These are phyloP conservation scores for Tragelaphus buxtoni DNA, from an alignment of 2,113 vertebrate genomes.

Conservation along the genomic window DNA sequence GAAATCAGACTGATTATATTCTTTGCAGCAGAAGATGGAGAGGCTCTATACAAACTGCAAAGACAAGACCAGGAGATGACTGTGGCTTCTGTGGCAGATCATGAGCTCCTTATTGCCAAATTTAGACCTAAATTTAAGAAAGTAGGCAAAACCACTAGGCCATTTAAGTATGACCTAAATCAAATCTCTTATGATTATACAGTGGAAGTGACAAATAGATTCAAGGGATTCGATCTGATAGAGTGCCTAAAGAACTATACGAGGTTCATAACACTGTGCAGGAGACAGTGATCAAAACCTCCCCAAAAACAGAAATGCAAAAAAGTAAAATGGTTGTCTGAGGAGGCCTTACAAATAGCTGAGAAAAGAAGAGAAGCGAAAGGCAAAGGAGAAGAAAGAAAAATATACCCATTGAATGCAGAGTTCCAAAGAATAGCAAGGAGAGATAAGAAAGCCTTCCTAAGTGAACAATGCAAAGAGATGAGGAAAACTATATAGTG, in stretches of 20 bases:
- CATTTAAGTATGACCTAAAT: not conserved
- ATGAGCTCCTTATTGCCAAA: not conserved
- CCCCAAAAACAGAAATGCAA: not conserved
- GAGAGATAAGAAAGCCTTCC: not conserved
- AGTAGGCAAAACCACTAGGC: not conserved
- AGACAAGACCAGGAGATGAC: not conserved
- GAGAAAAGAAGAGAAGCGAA: not conserved
- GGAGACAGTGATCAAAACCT: not conserved
- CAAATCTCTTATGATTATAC: not conserved
- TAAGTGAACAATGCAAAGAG: not conserved
- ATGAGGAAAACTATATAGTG: not conserved
- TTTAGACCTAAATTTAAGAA: not conserved
- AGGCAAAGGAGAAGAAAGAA: not conserved
- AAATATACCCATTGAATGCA: not conserved
- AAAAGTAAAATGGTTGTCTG: not conserved
- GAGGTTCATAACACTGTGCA: not conserved
- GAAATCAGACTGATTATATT: not conserved
- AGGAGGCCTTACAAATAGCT: not conserved
- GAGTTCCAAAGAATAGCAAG: not conserved
- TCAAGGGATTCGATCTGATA: not conserved
- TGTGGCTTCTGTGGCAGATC: not conserved
- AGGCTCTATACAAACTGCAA: not conserved
- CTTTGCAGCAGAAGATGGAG: not conserved
- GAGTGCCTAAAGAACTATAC: not conserved
- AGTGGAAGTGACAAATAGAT: not conserved